Conservation (phyloP, 1,140 invertebrate genomes). For the Mizuhopecten yessoensis region DNA sequence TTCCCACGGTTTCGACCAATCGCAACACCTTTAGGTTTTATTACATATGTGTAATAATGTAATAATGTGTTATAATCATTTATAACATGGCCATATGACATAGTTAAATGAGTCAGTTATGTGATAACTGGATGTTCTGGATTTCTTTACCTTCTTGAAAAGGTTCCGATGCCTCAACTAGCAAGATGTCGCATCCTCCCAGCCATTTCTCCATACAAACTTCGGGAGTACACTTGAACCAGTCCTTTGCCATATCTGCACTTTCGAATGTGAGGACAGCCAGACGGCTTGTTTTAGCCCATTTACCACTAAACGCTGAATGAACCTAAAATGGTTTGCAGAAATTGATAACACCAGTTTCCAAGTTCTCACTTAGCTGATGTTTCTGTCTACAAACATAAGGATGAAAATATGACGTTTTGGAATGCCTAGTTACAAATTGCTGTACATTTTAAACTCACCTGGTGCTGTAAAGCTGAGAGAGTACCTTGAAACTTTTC, state of each 20-base stretch:
- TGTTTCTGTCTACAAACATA: no score
- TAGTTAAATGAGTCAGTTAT: no score
- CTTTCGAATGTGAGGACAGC: conserved; percentile 41
- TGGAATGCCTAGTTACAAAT: no score
- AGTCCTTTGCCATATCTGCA: conserved; percentile 44
- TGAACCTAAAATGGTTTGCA: background rate
- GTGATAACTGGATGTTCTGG: no score
- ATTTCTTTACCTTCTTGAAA: conserved; percentile 45
- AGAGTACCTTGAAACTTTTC: background rate
- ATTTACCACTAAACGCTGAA: background rate
- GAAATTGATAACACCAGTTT: no score
- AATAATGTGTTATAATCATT: no score
- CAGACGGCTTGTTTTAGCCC: background rate
- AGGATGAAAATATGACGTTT: background rate
- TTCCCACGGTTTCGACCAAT: no score
- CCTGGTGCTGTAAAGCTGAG: background rate
- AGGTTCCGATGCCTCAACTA: conserved; percentile 40
- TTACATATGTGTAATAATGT: no score
- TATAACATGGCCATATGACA: no score
- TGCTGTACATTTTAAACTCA: background rate
- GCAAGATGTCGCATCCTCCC: background rate
- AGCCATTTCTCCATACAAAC: conserved; percentile 34
- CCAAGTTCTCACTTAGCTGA: no score
- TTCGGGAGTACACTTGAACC: background rate
- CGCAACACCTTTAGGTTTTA: no score